phyloP scores from a whole-genome alignment of 2,113 vertebrate genomes.

The Poeciliopsis occidentalis region DNA sequence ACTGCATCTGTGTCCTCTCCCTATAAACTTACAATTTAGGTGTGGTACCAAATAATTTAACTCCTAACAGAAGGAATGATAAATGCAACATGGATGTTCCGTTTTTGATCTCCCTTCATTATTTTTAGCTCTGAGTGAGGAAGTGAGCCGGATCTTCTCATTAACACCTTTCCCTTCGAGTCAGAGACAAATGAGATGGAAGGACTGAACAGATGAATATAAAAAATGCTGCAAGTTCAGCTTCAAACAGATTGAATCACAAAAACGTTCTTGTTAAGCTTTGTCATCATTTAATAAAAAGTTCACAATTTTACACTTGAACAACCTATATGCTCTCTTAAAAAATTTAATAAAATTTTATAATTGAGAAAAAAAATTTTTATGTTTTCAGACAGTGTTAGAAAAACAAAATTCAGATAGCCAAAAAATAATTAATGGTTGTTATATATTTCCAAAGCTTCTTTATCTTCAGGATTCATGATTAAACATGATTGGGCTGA shows the following conservation, averaged over 20 bases:
- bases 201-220: conserved; percentile 36
- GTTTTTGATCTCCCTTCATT: conserved; percentile 43
- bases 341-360: too few relatives aligned
- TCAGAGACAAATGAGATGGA: conserved; percentile 43
- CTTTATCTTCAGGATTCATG: neutral
- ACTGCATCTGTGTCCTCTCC: conserved; percentile 3
- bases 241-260: conserved; percentile 4
- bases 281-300: neutral
- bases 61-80: conserved; percentile 44
- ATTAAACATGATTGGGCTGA: neutral
- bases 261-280: too few relatives aligned
- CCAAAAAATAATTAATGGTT: neutral
- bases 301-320: neutral
- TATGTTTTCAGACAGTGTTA: neutral
- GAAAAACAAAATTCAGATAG: conserved; percentile 6
- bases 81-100: conserved; percentile 51
- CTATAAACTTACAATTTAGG: conserved; percentile 9
- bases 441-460: neutral
- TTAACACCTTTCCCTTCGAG: conserved; percentile 49
- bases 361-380: too few relatives aligned
- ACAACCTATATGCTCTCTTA: too few relatives aligned
- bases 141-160: conserved; percentile 53
- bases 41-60: conserved; percentile 17
- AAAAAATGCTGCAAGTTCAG: conserved; percentile 5
- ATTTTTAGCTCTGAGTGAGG: conserved; percentile 68